These are phyloP conservation scores for Carcinoscorpius rotundicauda DNA, from an alignment of 1,140 invertebrate genomes.

Conservation along the genomic window DNA sequence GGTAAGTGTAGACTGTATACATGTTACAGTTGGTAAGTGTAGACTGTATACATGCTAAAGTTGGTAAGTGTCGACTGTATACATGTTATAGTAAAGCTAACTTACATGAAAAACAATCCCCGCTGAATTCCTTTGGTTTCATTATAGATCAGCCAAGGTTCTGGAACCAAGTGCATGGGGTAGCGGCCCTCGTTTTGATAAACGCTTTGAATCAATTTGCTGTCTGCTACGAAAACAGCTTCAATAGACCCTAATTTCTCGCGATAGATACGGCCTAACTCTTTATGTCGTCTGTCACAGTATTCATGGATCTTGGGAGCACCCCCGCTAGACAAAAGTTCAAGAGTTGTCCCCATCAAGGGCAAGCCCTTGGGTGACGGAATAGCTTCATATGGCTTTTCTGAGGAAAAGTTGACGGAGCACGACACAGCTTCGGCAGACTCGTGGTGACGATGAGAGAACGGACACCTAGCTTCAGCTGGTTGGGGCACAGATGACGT, in stretches of 20 bases:
- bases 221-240: slow-evolving; percentile 56
- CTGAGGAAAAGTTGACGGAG: too few relatives aligned
- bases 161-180: slow-evolving; percentile 62
- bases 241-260: slow-evolving; percentile 52
- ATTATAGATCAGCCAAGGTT: slow-evolving; percentile 69
- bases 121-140: slow-evolving; percentile 50
- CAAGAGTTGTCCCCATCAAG: slow-evolving; percentile 41
- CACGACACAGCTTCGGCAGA: too few relatives aligned
- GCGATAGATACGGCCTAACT: slow-evolving; percentile 58
- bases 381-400: slow-evolving; percentile 24
- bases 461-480: too few relatives aligned
- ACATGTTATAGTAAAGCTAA: slow-evolving; percentile 11
- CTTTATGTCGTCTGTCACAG: slow-evolving; percentile 53
- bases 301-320: slow-evolving; percentile 51
- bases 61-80: too few relatives aligned
- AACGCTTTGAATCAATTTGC: slow-evolving; percentile 50
- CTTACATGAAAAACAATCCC: slow-evolving; percentile 76
- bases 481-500: too few relatives aligned
- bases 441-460: too few relatives aligned
- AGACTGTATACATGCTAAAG: too few relatives aligned
- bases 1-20: too few relatives aligned
- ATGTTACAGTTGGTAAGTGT: too few relatives aligned
- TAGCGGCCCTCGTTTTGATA: slow-evolving; percentile 62
- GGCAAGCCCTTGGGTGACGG: slow-evolving; percentile 40
- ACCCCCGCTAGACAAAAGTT: slow-evolving; percentile 40